phyloP scores from a whole-genome alignment of 2,797 vertebrate species.

The Hemitrygon akajei region DNA sequence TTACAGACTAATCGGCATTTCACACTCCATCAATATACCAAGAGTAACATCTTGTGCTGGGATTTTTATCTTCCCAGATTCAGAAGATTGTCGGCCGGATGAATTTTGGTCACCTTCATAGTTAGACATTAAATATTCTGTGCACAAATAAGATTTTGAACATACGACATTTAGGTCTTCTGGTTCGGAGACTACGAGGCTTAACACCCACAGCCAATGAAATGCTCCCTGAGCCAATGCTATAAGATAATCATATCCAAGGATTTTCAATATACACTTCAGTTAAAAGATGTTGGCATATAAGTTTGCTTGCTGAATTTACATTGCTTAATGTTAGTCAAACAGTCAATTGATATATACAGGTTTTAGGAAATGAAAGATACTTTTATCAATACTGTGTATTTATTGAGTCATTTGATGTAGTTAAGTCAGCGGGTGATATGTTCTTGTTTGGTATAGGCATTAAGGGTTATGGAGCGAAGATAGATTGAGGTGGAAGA shows the following conservation, averaged over 20 bases:
- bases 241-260: background rate
- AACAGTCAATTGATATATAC: background rate
- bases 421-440: too few species aligned
- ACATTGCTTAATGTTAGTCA: background rate
- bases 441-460: too few species aligned
- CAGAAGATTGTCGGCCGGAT: background rate
- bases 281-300: background rate
- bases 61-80: background rate
- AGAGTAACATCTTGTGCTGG: background rate
- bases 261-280: background rate
- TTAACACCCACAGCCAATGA: background rate
- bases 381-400: background rate
- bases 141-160: too few species aligned
- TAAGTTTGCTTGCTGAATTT: background rate
- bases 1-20: background rate
- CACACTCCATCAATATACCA: background rate
- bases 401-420: too few species aligned
- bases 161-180: background rate
- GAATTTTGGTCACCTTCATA: background rate
- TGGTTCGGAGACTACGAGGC: background rate
- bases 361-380: background rate
- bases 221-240: background rate
- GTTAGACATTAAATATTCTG: background rate
- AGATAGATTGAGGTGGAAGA: too few species aligned
- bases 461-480: too few species aligned